These are phyloP conservation scores for Antrozous pallidus DNA, from an alignment of 2,797 vertebrate species.

Conservation along the genomic window DNA sequence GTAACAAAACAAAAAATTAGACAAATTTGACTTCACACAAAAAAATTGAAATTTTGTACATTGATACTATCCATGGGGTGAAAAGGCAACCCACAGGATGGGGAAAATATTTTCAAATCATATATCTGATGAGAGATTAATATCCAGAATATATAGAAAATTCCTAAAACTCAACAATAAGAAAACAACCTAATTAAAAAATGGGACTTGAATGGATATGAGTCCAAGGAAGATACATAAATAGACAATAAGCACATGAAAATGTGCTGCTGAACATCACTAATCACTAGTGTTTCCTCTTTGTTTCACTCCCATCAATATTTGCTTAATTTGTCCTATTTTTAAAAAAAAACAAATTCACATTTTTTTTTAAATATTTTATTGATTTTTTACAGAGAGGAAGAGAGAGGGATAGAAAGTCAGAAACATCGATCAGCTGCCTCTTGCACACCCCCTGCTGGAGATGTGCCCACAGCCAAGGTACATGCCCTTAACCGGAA, in stretches of 20 bases:
- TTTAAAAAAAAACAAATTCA: too few species aligned
- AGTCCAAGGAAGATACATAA: not conserved
- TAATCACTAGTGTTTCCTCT: not conserved
- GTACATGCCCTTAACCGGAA: too few species aligned
- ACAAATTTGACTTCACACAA: not conserved
- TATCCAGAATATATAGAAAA: not conserved
- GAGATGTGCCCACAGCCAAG: too few species aligned
- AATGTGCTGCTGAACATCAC: not conserved
- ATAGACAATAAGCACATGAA: not conserved
- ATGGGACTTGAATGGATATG: not conserved
- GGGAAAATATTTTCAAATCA: not conserved
- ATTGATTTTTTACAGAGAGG: too few species aligned
- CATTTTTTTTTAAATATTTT: too few species aligned
- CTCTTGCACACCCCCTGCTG: too few species aligned
- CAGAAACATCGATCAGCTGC: too few species aligned
- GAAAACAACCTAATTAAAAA: not conserved
- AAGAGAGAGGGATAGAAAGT: too few species aligned
- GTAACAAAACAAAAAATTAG: not conserved
- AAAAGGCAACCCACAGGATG: not conserved
- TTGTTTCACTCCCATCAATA: not conserved
- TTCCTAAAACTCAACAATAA: not conserved
- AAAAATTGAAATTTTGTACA: not conserved
- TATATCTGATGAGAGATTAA: not conserved
- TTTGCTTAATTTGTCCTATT: not conserved
- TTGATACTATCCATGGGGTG: not conserved